Conservation (phyloP, 2,797 vertebrate genomes). For the Atherinosoma microstoma region DNA sequence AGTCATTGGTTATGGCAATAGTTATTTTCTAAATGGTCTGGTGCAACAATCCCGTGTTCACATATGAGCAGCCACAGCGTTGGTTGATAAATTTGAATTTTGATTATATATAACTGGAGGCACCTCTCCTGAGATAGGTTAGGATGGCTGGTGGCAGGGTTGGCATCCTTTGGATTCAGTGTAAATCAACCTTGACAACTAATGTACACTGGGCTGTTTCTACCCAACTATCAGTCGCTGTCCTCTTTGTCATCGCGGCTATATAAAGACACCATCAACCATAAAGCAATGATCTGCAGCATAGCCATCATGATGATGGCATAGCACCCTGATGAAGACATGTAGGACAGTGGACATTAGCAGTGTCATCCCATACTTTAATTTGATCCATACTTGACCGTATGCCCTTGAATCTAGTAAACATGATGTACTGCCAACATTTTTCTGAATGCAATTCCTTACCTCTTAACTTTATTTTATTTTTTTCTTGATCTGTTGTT, state of each 20-base stretch:
- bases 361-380: slow-evolving; percentile 26
- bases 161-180: too few relatives aligned
- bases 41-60: too few relatives aligned
- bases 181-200: background rate
- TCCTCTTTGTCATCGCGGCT: background rate
- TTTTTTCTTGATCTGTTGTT: background rate
- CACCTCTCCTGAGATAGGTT: too few relatives aligned
- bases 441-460: slow-evolving; percentile 2
- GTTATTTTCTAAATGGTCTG: too few relatives aligned
- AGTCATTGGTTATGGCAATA: too few relatives aligned
- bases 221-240: background rate
- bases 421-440: slow-evolving; percentile 7
- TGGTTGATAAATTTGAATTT: too few relatives aligned
- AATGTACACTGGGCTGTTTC: background rate
- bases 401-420: slow-evolving; percentile 29
- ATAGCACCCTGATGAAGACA: slow-evolving; percentile 18
- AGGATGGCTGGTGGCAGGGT: too few relatives aligned
- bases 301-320: slow-evolving; percentile 8
- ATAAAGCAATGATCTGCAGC: slow-evolving; percentile 18
- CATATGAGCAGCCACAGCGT: too few relatives aligned
- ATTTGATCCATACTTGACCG: slow-evolving; percentile 29
- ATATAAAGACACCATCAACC: slow-evolving; percentile 22
- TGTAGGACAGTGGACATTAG: slow-evolving; percentile 11
- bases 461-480: background rate
- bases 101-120: too few relatives aligned